phyloP scores from a whole-genome alignment of 2,888 invertebrate genomes.

The Bombylius discolor region DNA sequence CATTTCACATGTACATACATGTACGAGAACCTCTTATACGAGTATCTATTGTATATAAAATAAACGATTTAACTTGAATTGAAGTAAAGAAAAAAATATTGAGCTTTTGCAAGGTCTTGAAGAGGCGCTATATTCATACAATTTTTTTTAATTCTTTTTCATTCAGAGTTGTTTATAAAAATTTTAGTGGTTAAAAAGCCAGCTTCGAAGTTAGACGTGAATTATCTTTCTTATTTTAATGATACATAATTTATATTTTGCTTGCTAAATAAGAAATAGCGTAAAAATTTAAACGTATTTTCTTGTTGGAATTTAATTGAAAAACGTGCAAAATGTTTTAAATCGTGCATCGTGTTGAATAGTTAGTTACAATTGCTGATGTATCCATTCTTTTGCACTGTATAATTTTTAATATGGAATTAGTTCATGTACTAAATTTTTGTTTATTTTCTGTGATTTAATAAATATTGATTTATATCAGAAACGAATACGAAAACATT shows the following conservation, averaged over 20 bases:
- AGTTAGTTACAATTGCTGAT: not conserved
- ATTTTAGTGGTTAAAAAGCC: slow-evolving; percentile 6
- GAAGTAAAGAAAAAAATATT: not conserved
- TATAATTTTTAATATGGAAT: not conserved
- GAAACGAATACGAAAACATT: too few relatives aligned
- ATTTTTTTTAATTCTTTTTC: too few relatives aligned
- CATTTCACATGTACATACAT: too few relatives aligned
- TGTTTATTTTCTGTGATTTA: not conserved
- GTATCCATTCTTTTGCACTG: not conserved
- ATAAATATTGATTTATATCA: too few relatives aligned
- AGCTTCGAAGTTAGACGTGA: slow-evolving; percentile 8
- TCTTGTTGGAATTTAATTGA: too few relatives aligned
- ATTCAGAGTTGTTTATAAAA: not conserved
- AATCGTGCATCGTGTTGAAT: not conserved
- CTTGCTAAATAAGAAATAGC: too few relatives aligned
- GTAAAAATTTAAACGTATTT: too few relatives aligned
- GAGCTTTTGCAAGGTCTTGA: not conserved
- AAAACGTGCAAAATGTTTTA: not conserved
- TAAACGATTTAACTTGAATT: not conserved
- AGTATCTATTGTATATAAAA: too few relatives aligned
- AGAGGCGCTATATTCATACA: not conserved
- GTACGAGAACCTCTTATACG: too few relatives aligned
- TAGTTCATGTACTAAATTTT: not conserved
- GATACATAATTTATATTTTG: too few relatives aligned
- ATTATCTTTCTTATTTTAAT: not conserved